Conservation (phyloP, 2,888 invertebrate genomes). For the Dimorphilus gyrociliatus region DNA sequence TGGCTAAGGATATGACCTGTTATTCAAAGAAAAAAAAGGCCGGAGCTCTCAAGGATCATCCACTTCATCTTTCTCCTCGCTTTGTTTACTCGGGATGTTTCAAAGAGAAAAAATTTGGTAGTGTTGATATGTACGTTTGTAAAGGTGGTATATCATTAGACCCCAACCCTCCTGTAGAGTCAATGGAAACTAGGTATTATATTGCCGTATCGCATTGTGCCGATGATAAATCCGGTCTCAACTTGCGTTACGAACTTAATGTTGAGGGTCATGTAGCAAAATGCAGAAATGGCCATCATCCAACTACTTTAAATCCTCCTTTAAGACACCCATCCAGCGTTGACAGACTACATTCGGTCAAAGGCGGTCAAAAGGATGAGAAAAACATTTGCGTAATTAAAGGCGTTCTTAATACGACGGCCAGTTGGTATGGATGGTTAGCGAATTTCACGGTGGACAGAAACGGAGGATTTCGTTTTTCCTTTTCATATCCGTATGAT, state of each 20-base stretch:
- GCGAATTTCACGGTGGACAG: slow-evolving; percentile 10
- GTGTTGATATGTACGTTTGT: slow-evolving; percentile 9
- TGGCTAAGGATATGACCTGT: slow-evolving; percentile 11
- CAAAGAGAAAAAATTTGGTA: slow-evolving; percentile 7
- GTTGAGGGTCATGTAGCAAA: slow-evolving; percentile 11
- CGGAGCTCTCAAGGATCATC: slow-evolving; percentile 9
- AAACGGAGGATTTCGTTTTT: slow-evolving; percentile 9
- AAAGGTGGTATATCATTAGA: slow-evolving; percentile 11
- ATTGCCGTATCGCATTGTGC: slow-evolving; percentile 12
- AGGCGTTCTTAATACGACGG: slow-evolving; percentile 10
- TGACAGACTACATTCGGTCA: too few relatives aligned
- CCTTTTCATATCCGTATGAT: slow-evolving; percentile 10
- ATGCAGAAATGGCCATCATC: too few relatives aligned
- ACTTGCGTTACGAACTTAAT: slow-evolving; percentile 9
- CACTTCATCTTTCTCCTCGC: slow-evolving; percentile 10
- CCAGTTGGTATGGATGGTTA: slow-evolving; percentile 12
- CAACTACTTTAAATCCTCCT: too few relatives aligned
- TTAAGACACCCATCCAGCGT: too few relatives aligned
- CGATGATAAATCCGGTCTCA: slow-evolving; percentile 8
- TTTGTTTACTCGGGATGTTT: slow-evolving; percentile 13
- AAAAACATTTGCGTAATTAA: slow-evolving; percentile 10
- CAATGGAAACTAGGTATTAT: slow-evolving; percentile 9
- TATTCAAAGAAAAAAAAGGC: slow-evolving; percentile 12
- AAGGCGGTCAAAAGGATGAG: too few relatives aligned
- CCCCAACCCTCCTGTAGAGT: slow-evolving; percentile 3